Base-by-base conservation (phyloP, 2,797 vertebrate species). In the Sebastes hubbsi region DNA sequence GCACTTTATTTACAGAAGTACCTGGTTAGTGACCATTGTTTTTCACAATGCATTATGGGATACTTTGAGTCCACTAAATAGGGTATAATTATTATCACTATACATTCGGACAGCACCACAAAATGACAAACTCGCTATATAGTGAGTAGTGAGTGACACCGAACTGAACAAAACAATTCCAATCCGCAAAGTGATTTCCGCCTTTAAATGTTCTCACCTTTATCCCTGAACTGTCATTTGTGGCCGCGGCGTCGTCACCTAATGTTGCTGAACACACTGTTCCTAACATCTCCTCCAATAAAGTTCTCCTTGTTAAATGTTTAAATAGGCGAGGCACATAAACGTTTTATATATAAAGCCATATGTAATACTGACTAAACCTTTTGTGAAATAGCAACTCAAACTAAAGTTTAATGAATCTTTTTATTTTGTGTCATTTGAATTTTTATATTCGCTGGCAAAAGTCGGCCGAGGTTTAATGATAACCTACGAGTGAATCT, bases 361-460 rank as follows among this genome's bases (percentile, higher is more conserved):
- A 14, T 42, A 32, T 55, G 27, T 72, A 36, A 64, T 22, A 29
- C 55, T 36, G 25, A 69, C 46, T 38, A 77, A 60, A 73, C 2
- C 16, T 66, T 63, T 49, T 46, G 46, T 62, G 34, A 36, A 38
- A 13, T 34, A 59, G 63, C 49, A 65, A 24, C 46, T 69, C 49
- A 72, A 70, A 75, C 49, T 24, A 66, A 81, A 58, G 62, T 80
- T 77, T 46, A 64, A 73, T 76, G 61, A 32, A 49, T 67, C 36
- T 29, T 74, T 75, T 70, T 52, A 25, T 75, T 64, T 77, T 52
- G 36, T 36, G 8, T 63, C 29, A 58, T 80, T 78, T 78, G 12
- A 58, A 18, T 78, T 70, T 80, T 80, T 27, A 42, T 20, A 54
- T 63, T 79, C 32, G 4, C 10, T n/a, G 27, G 20, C 38, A 46